These are phyloP conservation scores for Drosophila ercepeae DNA, from an alignment of 1,140 invertebrate species.

Conservation along the genomic window DNA sequence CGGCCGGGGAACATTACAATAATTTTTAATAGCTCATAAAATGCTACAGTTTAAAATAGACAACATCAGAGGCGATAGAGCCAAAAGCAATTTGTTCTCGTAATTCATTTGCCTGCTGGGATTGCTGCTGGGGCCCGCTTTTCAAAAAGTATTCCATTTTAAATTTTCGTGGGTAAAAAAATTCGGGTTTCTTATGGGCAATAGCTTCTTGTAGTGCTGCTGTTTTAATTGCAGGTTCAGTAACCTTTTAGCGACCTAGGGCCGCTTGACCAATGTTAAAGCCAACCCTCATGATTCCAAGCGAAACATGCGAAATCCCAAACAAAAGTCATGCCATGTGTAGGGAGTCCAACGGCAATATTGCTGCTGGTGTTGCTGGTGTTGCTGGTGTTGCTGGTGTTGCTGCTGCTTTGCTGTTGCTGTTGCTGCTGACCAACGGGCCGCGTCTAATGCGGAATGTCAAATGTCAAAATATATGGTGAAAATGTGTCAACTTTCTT, in stretches of 20 bases:
- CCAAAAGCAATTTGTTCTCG: constrained; percentile 47
- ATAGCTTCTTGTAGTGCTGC: constrained; percentile 10
- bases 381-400: constrained; percentile 5
- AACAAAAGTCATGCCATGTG: constrained; percentile 59
- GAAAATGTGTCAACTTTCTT: constrained; percentile 84
- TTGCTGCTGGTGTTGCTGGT: constrained; percentile 5
- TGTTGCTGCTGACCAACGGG: constrained; percentile 66
- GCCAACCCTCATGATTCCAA: constrained; percentile 69
- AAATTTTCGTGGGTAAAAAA: not conserved
- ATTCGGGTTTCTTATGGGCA: constrained; percentile 25
- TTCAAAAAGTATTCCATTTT: constrained; percentile 1
- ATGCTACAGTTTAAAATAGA: constrained; percentile 59
- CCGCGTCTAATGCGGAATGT: constrained; percentile 83
- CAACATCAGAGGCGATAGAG: constrained; percentile 14
- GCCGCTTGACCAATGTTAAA: constrained; percentile 30
- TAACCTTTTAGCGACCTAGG: constrained; percentile 70
- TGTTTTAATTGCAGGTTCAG: constrained; percentile 78
- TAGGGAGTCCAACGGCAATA: constrained; percentile 8
- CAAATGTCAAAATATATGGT: constrained; percentile 84
- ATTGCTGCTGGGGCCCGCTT: constrained; percentile 63
- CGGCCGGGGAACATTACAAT: constrained; percentile 57
- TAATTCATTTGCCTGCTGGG: constrained; percentile 50
- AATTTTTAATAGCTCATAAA: constrained; percentile 75
- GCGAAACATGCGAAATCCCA: constrained; percentile 77
- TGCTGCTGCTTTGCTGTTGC: constrained; percentile 1